phyloP scores from a whole-genome alignment of 2,888 invertebrate species.

The Mesorhabditis sp. region DNA sequence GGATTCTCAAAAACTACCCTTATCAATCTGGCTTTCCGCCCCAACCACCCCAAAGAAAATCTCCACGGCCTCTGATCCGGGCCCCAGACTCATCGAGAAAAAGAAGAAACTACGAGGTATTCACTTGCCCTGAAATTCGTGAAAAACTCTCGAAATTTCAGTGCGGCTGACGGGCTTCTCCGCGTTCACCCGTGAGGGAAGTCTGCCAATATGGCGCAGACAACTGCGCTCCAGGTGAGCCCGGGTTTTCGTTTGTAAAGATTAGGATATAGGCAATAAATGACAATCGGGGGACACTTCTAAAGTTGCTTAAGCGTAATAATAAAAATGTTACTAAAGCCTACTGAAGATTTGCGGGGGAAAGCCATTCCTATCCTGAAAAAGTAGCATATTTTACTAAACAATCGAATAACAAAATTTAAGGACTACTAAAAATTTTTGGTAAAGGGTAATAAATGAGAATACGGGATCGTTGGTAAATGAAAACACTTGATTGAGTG shows the following conservation, averaged over 20 bases:
- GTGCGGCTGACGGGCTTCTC: neutral
- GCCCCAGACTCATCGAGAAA: neutral
- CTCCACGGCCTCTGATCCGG: neutral
- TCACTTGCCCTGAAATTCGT: neutral
- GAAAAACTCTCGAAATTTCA: neutral
- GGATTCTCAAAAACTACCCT: too few species aligned
- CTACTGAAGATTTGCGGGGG: neutral
- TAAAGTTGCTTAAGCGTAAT: too few species aligned
- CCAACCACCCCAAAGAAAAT: conserved; percentile 1
- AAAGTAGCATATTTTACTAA: neutral
- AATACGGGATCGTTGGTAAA: too few species aligned
- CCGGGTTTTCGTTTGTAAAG: too few species aligned
- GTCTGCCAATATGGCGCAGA: conserved; percentile 7
- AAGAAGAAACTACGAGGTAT: neutral
- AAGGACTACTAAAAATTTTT: neutral
- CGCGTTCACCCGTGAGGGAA: neutral
- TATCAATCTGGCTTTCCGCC: neutral
- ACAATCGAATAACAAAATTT: neutral
- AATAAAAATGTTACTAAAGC: neutral
- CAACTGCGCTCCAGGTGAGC: neutral
- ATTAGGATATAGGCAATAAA: too few species aligned
- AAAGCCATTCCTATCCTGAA: neutral
- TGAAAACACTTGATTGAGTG: too few species aligned
- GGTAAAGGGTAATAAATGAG: too few species aligned
- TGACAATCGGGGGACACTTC: too few species aligned